These are phyloP conservation scores for Neotoxoptera formosana DNA, from an alignment of 1,140 invertebrate species.

Conservation along the genomic window DNA sequence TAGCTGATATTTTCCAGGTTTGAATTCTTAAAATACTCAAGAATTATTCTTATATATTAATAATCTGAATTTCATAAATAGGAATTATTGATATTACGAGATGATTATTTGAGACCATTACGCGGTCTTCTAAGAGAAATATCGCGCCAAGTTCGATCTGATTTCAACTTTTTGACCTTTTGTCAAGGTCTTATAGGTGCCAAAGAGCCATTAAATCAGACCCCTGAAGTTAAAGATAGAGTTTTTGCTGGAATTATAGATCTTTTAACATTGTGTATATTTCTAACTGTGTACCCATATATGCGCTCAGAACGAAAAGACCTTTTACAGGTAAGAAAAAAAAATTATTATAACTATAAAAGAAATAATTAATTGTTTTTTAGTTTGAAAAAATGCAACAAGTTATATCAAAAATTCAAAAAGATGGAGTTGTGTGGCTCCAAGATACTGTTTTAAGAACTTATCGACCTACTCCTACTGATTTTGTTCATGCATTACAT, in stretches of 20 bases:
- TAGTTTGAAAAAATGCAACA: slow-evolving; percentile 71
- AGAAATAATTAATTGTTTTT: slow-evolving; percentile 16
- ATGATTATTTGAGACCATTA: slow-evolving; percentile 88
- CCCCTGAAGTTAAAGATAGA: slow-evolving; percentile 79
- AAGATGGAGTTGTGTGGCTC: slow-evolving; percentile 85
- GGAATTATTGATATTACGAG: slow-evolving; percentile 85
- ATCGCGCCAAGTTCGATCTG: slow-evolving; percentile 76
- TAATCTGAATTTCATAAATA: slow-evolving; percentile 63
- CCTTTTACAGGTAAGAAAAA: slow-evolving; percentile 61
- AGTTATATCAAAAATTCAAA: slow-evolving; percentile 79
- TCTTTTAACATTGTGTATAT: slow-evolving; percentile 83
- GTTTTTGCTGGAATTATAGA: slow-evolving; percentile 85
- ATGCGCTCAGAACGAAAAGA: slow-evolving; percentile 74
- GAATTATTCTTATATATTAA: neutral
- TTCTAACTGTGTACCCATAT: slow-evolving; percentile 76
- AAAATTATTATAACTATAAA: slow-evolving; percentile 56
- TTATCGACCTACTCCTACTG: slow-evolving; percentile 75
- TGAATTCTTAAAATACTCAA: slow-evolving; percentile 50
- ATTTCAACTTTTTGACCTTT: slow-evolving; percentile 78
- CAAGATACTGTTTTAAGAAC: slow-evolving; percentile 78
- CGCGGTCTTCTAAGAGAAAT: slow-evolving; percentile 86
- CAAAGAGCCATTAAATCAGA: slow-evolving; percentile 67
- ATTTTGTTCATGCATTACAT: slow-evolving; percentile 81
- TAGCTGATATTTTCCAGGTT: slow-evolving; percentile 81
- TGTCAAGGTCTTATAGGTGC: slow-evolving; percentile 74